Evolutionary conservation across 2,797 vertebrate genomes (phyloP).

Genomic region (Petrocephalus schoutedeni): DNA sequence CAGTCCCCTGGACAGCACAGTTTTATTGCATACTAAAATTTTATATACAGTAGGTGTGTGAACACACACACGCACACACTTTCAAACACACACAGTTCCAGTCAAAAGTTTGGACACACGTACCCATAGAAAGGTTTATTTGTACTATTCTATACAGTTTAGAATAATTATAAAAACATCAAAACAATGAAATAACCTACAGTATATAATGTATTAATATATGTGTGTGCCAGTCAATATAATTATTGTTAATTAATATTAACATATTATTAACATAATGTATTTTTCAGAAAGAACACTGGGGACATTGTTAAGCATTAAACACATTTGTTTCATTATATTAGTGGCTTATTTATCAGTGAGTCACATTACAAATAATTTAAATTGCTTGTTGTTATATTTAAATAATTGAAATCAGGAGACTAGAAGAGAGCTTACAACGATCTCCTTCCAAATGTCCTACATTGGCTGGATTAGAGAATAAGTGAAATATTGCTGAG

Average conservation of each 20-base stretch:
- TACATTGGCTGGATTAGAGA: neutral
- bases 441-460: neutral
- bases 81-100: too few relatives aligned
- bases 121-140: neutral
- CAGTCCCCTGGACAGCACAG: too few relatives aligned
- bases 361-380: neutral
- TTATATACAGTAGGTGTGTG: too few relatives aligned
- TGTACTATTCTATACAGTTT: neutral
- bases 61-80: too few relatives aligned
- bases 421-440: neutral
- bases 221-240: neutral
- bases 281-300: neutral
- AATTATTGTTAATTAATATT: neutral
- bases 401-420: neutral
- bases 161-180: neutral
- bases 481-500: neutral
- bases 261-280: neutral
- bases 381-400: neutral
- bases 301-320: neutral
- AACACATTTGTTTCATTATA: neutral
- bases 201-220: neutral
- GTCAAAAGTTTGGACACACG: too few relatives aligned
- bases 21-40: too few relatives aligned
- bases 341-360: neutral
- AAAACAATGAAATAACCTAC: neutral